These are phyloP conservation scores for Hyaena hyaena DNA, from an alignment of 2,113 vertebrate genomes.

Conservation along the genomic window DNA sequence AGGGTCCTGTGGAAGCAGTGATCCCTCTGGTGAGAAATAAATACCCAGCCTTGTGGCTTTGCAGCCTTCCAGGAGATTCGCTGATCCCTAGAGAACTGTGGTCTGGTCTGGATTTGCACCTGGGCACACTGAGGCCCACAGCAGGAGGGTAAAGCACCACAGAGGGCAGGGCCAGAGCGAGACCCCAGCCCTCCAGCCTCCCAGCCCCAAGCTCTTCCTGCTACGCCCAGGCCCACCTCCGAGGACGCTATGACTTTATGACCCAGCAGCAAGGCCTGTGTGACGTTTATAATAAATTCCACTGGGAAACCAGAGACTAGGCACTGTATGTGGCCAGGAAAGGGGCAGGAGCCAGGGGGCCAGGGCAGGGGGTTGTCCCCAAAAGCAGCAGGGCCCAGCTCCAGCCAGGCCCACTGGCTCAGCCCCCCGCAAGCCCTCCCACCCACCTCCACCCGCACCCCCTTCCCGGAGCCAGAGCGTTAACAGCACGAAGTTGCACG, in stretches of 20 bases:
- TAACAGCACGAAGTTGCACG: neutral
- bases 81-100: neutral
- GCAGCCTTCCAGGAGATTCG: neutral
- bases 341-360: neutral
- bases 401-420: neutral
- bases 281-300: neutral
- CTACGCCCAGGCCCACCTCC: rapidly evolving
- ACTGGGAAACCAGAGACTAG: neutral
- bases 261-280: neutral
- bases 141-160: neutral
- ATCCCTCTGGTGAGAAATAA: neutral
- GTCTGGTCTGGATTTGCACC: neutral
- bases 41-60: neutral
- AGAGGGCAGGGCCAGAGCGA: neutral
- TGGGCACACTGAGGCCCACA: neutral
- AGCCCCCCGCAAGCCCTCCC: neutral
- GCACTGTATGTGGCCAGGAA: rapidly evolving
- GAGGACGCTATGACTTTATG: neutral
- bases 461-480: neutral
- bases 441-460: neutral
- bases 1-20: neutral
- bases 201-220: neutral
- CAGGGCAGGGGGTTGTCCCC: rapidly evolving
- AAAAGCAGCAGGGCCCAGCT: neutral
- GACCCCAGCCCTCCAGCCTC: too few species aligned